These are phyloP conservation scores for Solea solea DNA, from an alignment of 2,113 vertebrate genomes.

Conservation along the genomic window DNA sequence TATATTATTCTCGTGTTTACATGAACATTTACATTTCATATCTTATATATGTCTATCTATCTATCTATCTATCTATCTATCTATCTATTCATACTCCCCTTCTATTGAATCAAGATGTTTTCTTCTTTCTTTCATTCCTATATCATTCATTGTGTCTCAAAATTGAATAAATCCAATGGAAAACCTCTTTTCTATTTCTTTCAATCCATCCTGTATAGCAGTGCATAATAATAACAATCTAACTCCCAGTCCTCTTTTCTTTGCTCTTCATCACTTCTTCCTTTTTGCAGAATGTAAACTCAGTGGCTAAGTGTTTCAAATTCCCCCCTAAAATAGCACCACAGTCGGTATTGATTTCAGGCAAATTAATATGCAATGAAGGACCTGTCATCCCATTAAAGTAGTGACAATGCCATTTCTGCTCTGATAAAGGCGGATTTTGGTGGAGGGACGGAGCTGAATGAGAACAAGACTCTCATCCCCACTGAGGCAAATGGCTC, in stretches of 20 bases:
- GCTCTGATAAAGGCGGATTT: conserved; percentile 73
- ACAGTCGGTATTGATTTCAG: conserved; percentile 64
- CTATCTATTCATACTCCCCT: background rate
- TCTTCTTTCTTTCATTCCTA: background rate
- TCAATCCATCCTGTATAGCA: background rate
- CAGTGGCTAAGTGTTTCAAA: conserved; percentile 35
- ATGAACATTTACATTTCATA: too few species aligned
- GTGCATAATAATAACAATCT: background rate
- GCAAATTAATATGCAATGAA: conserved; percentile 72
- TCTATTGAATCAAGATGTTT: background rate
- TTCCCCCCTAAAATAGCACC: conserved; percentile 36
- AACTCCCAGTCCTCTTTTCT: background rate
- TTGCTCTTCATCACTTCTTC: background rate
- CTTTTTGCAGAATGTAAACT: conserved; percentile 20
- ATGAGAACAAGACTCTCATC: conserved; percentile 73
- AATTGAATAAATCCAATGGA: background rate
- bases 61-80: background rate
- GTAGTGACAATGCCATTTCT: conserved; percentile 70
- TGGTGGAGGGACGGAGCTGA: conserved; percentile 41
- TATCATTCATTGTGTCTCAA: conserved; percentile 10
- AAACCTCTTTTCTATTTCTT: background rate
- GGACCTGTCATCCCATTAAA: conserved; percentile 74
- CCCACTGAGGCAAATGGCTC: conserved; percentile 56
- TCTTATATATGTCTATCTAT: background rate
- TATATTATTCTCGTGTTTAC: too few species aligned